A percentile compares a stretch with the other conserved stretches of the same genome.
phyloP scores from a whole-genome alignment of 2,113 vertebrate species.

The Pungitius pungitius region DNA sequence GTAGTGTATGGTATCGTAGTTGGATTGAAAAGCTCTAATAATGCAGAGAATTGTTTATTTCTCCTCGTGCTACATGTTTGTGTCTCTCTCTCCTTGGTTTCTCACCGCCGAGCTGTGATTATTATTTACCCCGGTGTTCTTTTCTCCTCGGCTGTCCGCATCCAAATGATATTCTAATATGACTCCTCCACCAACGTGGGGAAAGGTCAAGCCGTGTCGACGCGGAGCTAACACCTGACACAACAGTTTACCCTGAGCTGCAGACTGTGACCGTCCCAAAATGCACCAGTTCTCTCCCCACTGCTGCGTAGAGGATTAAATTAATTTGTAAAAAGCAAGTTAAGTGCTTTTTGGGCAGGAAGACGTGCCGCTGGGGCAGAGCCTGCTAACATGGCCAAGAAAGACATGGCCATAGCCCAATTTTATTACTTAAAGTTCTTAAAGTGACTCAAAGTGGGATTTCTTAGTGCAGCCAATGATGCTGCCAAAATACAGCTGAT shows the following conservation, averaged over 20 bases:
- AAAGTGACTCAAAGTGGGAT: conserved; percentile 23
- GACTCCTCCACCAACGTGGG: conserved; percentile 19
- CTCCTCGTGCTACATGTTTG: not conserved
- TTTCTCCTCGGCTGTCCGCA: conserved; percentile 50
- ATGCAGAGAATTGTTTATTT: not conserved
- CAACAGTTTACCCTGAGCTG: conserved; percentile 49
- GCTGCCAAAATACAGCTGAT: conserved; percentile 24
- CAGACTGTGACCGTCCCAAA: conserved; percentile 38
- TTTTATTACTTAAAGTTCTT: conserved; percentile 61
- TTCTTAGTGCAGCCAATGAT: conserved; percentile 10
- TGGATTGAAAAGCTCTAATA: not conserved
- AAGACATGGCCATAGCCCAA: conserved; percentile 47
- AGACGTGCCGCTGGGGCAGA: conserved; percentile 42
- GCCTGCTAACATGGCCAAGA: conserved; percentile 27
- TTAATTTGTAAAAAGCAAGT: conserved; percentile 63
- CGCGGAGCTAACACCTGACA: conserved; percentile 57
- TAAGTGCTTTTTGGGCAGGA: conserved; percentile 66
- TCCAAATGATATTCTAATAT: conserved; percentile 43
- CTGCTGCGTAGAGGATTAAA: conserved; percentile 19
- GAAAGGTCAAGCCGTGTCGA: conserved; percentile 52
- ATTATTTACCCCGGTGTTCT: not conserved
- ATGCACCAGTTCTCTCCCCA: conserved; percentile 33
- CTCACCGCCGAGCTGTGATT: not conserved
- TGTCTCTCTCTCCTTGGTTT: conserved; percentile 16
- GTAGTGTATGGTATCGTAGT: not conserved